phyloP scores from a whole-genome alignment of 2,888 invertebrate species.

The Monoplex corrugatus region DNA sequence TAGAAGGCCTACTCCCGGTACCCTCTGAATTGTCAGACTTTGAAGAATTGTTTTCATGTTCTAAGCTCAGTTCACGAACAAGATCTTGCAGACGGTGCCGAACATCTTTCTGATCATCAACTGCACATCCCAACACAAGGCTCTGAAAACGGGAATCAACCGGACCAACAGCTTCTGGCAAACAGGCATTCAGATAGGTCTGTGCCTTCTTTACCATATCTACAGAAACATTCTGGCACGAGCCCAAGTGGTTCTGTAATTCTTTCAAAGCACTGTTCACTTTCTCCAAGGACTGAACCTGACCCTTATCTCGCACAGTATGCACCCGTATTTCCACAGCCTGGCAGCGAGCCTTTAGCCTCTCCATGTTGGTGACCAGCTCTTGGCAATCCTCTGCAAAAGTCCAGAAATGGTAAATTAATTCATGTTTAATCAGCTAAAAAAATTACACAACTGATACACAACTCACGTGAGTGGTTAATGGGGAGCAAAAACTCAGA shows the following conservation, averaged over 20 bases:
- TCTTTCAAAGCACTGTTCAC: conserved; percentile 77
- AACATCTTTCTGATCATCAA: conserved; percentile 82
- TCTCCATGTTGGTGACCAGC: conserved; percentile 79
- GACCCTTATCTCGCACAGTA: conserved; percentile 80
- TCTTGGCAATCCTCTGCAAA: conserved; percentile 81
- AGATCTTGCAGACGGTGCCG: conserved; percentile 62
- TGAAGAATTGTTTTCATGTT: background rate
- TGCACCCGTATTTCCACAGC: conserved; percentile 80
- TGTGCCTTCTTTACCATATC: conserved; percentile 67
- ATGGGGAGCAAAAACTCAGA: too few species aligned
- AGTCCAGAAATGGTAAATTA: background rate
- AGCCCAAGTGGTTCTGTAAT: conserved; percentile 66
- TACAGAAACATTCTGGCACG: conserved; percentile 61
- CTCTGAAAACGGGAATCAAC: conserved; percentile 81
- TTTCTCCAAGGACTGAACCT: conserved; percentile 78
- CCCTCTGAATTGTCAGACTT: background rate
- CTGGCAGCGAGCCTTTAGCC: conserved; percentile 79
- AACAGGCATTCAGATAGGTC: conserved; percentile 81
- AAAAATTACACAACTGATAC: too few species aligned
- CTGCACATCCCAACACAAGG: conserved; percentile 80
- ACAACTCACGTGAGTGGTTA: too few species aligned
- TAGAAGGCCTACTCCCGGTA: background rate
- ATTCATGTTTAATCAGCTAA: background rate
- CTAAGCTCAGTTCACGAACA: conserved; percentile 35
- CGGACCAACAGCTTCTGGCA: conserved; percentile 78